A percentile compares a stretch with the other conserved stretches of the same genome.
These are phyloP conservation scores for Probaryconus sp. DNA, from an alignment of 1,140 invertebrate species.

Conservation along the genomic window DNA sequence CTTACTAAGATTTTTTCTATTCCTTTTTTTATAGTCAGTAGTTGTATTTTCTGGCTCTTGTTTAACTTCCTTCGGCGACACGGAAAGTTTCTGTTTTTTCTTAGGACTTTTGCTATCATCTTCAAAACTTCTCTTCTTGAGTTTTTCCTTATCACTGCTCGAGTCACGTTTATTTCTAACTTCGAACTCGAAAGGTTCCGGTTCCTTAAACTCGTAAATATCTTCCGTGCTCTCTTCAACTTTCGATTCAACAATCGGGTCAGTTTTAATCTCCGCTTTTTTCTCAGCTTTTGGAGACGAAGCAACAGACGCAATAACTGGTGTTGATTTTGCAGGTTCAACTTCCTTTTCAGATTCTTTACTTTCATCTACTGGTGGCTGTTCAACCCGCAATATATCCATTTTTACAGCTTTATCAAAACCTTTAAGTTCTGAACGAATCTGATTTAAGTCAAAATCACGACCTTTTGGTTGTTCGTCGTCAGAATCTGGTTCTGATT, in stretches of 20 bases:
- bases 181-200: constrained; percentile 90
- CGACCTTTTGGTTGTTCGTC: constrained; percentile 81
- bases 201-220: constrained; percentile 93
- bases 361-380: constrained; percentile 63
- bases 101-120: constrained; percentile 73
- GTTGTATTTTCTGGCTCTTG: constrained; percentile 64
- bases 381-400: constrained; percentile 66
- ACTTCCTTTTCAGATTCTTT: constrained; percentile 65
- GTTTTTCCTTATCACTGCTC: constrained; percentile 71
- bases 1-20: constrained; percentile 64
- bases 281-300: constrained; percentile 61
- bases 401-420: constrained; percentile 82
- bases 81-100: constrained; percentile 68
- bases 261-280: constrained; percentile 60
- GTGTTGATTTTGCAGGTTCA: constrained; percentile 37
- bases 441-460: constrained; percentile 90
- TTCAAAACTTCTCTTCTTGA: constrained; percentile 74
- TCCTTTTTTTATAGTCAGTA: constrained; percentile 57
- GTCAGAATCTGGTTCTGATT: constrained; percentile 73
- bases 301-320: background rate
- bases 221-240: constrained; percentile 80
- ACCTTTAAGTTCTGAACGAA: constrained; percentile 89
- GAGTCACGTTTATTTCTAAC: constrained; percentile 79
- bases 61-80: constrained; percentile 65
- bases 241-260: constrained; percentile 65